Evolutionary conservation across 2,113 vertebrate species (phyloP).

Genomic region (Atractosteus spatula): DNA sequence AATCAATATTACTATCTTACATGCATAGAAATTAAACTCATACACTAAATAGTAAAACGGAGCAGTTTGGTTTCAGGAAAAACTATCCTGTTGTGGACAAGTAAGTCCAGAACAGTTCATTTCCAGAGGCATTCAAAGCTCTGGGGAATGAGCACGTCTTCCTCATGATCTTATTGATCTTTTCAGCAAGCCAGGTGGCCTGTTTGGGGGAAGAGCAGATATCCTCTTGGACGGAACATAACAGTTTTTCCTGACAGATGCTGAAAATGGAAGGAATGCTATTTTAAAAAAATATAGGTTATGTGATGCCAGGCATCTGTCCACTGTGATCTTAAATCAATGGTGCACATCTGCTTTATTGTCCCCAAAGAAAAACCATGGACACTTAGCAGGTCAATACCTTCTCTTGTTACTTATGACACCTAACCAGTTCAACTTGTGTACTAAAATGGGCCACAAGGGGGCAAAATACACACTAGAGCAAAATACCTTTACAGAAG

Average conservation of each 20-base stretch:
- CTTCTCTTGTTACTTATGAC: not conserved
- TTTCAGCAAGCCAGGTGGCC: too few species aligned
- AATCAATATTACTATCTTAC: too few species aligned
- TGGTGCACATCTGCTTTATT: not conserved
- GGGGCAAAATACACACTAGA: not conserved
- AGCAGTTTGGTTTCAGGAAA: too few species aligned
- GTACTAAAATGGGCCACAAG: not conserved
- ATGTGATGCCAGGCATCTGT: conserved; percentile 3
- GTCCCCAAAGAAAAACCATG: not conserved
- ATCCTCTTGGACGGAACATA: not conserved
- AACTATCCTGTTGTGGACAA: too few species aligned
- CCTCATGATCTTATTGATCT: too few species aligned
- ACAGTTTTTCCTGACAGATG: not conserved
- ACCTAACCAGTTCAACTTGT: not conserved
- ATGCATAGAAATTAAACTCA: too few species aligned
- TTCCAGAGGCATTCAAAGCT: too few species aligned
- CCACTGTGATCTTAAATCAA: conserved; percentile 1
- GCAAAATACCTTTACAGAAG: too few species aligned
- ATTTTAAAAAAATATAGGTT: not conserved
- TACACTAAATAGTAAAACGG: too few species aligned
- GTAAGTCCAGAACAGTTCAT: too few species aligned
- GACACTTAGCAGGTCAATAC: not conserved
- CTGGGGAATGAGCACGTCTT: too few species aligned
- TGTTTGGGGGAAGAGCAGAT: not conserved
- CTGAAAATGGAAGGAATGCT: too few species aligned